A percentile compares a stretch with the other conserved stretches of the same genome.
phyloP scores from a whole-genome alignment of 2,113 vertebrate species.

The Mus pahari region DNA sequence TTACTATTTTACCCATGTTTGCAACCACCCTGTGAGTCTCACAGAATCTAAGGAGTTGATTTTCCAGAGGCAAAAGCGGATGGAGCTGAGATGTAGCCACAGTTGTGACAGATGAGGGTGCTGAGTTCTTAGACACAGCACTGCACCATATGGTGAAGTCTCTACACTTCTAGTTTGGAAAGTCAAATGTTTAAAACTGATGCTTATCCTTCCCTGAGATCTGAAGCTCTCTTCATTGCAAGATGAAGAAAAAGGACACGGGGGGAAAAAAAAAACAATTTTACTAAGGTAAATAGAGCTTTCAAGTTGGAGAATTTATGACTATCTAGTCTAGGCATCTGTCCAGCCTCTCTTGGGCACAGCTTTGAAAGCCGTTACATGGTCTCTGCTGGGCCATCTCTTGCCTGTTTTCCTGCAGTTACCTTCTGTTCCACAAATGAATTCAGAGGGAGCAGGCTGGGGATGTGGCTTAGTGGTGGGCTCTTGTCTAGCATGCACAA shows the following conservation, averaged over 20 bases:
- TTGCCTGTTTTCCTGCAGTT: not conserved
- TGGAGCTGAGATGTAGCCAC: not conserved
- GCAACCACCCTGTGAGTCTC: not conserved
- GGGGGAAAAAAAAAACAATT: not conserved
- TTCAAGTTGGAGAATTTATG: not conserved
- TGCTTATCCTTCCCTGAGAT: not conserved
- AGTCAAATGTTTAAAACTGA: not conserved
- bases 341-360: not conserved
- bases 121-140: not conserved
- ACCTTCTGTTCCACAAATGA: not conserved
- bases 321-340: not conserved
- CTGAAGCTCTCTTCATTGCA: not conserved
- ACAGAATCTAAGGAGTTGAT: not conserved
- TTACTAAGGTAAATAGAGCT: not conserved
- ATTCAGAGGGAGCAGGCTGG: not conserved
- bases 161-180: not conserved
- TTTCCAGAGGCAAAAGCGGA: not conserved
- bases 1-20: not conserved
- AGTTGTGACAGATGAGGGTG: not conserved
- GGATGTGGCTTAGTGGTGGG: not conserved
- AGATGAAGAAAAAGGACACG: not conserved
- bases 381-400: not conserved
- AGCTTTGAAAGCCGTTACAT: not conserved
- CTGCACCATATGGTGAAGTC: not conserved
- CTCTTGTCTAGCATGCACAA: not conserved